phyloP scores from a whole-genome alignment of 2,797 vertebrate species.

The Macrochelys suwanniensis region DNA sequence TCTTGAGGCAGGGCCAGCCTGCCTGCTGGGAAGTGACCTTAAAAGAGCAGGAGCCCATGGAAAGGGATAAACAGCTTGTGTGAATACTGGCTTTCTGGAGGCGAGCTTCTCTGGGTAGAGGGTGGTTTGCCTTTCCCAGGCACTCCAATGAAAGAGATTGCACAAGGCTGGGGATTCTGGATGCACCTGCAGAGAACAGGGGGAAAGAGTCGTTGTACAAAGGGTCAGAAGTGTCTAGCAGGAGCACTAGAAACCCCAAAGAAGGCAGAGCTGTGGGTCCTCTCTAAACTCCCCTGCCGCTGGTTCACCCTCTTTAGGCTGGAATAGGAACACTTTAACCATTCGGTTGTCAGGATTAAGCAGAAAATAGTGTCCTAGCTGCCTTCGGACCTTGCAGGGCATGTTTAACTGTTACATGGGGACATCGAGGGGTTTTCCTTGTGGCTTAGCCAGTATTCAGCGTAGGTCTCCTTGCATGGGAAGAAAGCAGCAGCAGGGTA shows the following conservation, averaged over 20 bases:
- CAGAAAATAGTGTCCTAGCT: not conserved
- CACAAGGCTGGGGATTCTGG: too few relatives aligned
- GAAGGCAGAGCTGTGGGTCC: not conserved
- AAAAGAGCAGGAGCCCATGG: not conserved
- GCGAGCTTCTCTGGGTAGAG: not conserved
- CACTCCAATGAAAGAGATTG: not conserved
- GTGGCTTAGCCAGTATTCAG: not conserved
- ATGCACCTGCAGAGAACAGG: too few relatives aligned
- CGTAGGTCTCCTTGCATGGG: not conserved
- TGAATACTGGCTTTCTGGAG: not conserved
- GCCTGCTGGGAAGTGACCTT: not conserved
- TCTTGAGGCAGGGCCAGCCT: not conserved
- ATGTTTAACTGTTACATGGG: not conserved
- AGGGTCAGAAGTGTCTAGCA: not conserved
- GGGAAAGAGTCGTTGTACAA: too few relatives aligned
- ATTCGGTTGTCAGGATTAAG: not conserved
- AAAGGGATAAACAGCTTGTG: not conserved
- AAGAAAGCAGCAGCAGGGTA: not conserved
- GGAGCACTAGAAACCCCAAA: not conserved
- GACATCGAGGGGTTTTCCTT: not conserved
- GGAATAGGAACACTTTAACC: not conserved
- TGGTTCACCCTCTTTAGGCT: not conserved
- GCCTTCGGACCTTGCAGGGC: not conserved
- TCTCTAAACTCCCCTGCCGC: not conserved
- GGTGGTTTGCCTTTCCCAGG: not conserved